Conservation (phyloP, 1,140 invertebrate genomes). For the Belonocnema kinseyi region DNA sequence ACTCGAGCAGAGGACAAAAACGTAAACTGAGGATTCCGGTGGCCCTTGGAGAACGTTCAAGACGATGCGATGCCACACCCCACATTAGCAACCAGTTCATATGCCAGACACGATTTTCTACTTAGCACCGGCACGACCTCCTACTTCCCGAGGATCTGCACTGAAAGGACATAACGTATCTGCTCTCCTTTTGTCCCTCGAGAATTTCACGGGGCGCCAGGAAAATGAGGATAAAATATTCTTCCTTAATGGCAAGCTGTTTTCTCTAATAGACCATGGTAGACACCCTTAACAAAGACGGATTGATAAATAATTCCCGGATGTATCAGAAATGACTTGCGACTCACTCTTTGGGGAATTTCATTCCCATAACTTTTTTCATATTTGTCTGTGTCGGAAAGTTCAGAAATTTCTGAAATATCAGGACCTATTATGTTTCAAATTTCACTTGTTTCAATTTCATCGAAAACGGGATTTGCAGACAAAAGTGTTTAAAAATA, state of each 20-base stretch:
- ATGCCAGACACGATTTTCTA: slow-evolving; percentile 72
- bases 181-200: slow-evolving; percentile 45
- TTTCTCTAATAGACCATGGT: neutral
- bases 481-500: too few relatives aligned
- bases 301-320: too few relatives aligned
- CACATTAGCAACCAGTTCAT: slow-evolving; percentile 56
- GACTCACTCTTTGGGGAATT: too few relatives aligned
- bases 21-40: slow-evolving; percentile 41
- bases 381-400: too few relatives aligned
- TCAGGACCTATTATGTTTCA: too few relatives aligned
- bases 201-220: slow-evolving; percentile 49
- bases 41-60: slow-evolving; percentile 52
- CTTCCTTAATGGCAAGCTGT: slow-evolving; percentile 54
- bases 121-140: slow-evolving; percentile 60
- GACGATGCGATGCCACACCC: slow-evolving; percentile 50
- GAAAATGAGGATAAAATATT: slow-evolving; percentile 53
- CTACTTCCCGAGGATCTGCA: slow-evolving; percentile 49
- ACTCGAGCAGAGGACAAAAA: slow-evolving; percentile 39
- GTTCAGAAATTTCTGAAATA: too few relatives aligned
- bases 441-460: too few relatives aligned
- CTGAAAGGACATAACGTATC: slow-evolving; percentile 46
- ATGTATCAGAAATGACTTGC: too few relatives aligned
- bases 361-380: too few relatives aligned
- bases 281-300: too few relatives aligned
- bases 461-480: too few relatives aligned